These are phyloP conservation scores for Gobius niger DNA, from an alignment of 2,113 vertebrate species.

Conservation along the genomic window DNA sequence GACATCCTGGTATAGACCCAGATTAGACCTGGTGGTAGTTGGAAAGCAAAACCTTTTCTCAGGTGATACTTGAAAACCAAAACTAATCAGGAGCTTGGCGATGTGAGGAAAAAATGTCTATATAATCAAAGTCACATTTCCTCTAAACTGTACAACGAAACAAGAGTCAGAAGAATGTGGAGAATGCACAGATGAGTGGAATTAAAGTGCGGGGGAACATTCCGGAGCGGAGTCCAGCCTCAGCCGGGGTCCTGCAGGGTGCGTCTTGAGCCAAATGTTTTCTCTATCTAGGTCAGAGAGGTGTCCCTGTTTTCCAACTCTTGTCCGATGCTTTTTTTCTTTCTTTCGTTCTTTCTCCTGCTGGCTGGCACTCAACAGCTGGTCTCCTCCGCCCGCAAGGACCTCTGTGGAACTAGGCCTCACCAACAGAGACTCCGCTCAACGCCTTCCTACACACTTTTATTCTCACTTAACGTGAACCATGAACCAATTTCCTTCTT, in stretches of 20 bases:
- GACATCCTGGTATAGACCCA: not conserved
- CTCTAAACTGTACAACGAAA: conserved; percentile 6
- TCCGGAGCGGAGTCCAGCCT: conserved; percentile 56
- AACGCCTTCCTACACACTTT: not conserved
- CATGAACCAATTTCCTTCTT: conserved; percentile 43
- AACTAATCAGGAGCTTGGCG: too few species aligned
- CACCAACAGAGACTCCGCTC: conserved; percentile 29
- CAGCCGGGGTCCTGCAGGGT: conserved; percentile 50
- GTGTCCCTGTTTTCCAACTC: conserved; percentile 28
- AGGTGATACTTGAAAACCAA: too few species aligned
- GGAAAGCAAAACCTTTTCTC: not conserved
- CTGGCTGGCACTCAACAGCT: conserved; percentile 11
- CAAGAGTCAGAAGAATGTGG: conserved; percentile 14
- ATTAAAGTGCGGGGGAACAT: conserved; percentile 45
- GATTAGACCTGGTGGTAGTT: not conserved
- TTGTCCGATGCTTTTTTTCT: not conserved
- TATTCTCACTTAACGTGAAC: conserved; percentile 5
- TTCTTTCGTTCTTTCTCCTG: not conserved
- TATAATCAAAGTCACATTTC: not conserved
- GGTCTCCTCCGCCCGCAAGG: conserved; percentile 10
- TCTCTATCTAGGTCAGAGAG: conserved; percentile 67
- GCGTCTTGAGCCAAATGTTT: conserved; percentile 62
- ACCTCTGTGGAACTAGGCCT: conserved; percentile 12
- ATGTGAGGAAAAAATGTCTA: too few species aligned
- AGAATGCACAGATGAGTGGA: conserved; percentile 5